Conservation (phyloP, 2,113 vertebrate species). For the Apteryx owenii region DNA sequence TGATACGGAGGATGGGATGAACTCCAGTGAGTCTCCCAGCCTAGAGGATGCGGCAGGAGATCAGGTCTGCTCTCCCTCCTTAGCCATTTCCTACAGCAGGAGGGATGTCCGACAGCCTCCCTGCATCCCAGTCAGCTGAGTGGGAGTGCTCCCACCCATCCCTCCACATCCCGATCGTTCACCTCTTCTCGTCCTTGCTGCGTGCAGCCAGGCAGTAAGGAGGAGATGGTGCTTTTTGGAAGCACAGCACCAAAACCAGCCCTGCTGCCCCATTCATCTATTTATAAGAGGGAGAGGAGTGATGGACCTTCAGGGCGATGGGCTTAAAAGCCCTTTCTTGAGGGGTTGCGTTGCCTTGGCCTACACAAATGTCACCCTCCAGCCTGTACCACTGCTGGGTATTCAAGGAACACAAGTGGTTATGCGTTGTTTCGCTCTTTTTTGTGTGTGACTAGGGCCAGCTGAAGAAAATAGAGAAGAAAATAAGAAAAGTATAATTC, state of each 20-base stretch:
- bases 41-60: no score
- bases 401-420: accelerated
- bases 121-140: background rate
- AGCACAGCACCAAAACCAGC: background rate
- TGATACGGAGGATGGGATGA: no score
- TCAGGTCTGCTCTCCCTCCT: background rate
- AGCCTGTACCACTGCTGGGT: background rate
- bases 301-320: background rate
- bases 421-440: background rate
- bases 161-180: background rate
- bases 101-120: background rate
- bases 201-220: background rate
- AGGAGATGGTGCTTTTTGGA: background rate
- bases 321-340: background rate
- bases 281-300: background rate
- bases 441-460: background rate
- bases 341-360: background rate
- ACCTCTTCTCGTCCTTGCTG: accelerated
- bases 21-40: background rate
- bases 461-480: background rate
- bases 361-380: accelerated
- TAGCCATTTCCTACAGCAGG: background rate
- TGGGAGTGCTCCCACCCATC: background rate
- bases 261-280: background rate
- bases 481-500: background rate